These are phyloP conservation scores for Conus ventricosus DNA, from an alignment of 1,140 invertebrate genomes.

Conservation along the genomic window DNA sequence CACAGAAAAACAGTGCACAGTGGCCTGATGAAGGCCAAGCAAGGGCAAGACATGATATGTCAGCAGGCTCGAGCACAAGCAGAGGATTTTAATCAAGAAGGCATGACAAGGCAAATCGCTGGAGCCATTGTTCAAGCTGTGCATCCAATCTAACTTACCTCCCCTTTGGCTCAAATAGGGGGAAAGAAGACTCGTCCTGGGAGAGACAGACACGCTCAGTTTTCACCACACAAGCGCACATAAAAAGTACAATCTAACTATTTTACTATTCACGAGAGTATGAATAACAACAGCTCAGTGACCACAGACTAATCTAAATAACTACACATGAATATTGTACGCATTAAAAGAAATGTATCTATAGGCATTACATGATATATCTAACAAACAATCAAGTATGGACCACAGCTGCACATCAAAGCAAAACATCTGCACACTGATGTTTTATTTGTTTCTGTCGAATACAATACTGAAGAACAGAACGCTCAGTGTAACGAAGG, in stretches of 20 bases:
- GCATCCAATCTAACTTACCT: background rate
- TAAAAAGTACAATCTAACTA: too few relatives aligned
- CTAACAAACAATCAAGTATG: too few relatives aligned
- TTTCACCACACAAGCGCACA: background rate
- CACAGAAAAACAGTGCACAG: too few relatives aligned
- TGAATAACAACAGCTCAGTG: background rate
- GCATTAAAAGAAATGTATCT: too few relatives aligned
- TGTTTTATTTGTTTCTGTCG: background rate
- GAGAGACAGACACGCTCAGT: background rate
- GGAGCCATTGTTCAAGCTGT: background rate
- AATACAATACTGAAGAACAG: too few relatives aligned
- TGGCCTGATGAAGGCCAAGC: too few relatives aligned
- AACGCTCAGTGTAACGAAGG: too few relatives aligned
- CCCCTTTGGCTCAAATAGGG: slow-evolving; percentile 1
- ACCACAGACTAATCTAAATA: background rate
- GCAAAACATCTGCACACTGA: background rate
- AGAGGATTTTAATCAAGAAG: background rate
- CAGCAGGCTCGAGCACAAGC: too few relatives aligned
- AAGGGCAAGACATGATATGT: too few relatives aligned
- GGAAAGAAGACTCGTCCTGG: background rate
- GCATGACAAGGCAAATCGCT: background rate
- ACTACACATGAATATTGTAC: background rate
- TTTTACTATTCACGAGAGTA: background rate
- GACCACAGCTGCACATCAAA: background rate
- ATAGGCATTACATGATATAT: too few relatives aligned